phyloP scores from a whole-genome alignment of 2,113 vertebrate species.

The Nannospalax galili region DNA sequence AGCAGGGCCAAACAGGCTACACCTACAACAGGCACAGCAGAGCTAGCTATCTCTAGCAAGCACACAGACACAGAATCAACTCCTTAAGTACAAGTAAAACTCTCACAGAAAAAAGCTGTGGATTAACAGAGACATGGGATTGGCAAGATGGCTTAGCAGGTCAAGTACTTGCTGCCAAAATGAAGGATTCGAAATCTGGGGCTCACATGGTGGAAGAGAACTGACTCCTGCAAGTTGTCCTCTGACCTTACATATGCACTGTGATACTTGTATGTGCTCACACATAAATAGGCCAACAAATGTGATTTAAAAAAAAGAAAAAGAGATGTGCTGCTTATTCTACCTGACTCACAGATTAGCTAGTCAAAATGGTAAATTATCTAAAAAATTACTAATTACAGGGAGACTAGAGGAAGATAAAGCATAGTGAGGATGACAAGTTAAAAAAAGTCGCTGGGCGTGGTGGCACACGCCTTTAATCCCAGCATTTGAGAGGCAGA shows the following conservation, averaged over 20 bases:
- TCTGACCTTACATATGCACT: neutral
- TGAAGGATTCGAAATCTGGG: neutral
- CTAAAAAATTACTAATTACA: neutral
- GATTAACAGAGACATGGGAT: neutral
- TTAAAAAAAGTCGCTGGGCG: too few relatives aligned
- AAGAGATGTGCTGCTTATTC: fast-evolving
- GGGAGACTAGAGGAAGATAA: neutral
- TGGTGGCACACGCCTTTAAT: too few relatives aligned
- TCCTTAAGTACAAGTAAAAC: neutral
- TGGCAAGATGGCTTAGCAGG: neutral
- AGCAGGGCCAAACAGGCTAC: too few relatives aligned
- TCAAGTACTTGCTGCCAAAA: neutral
- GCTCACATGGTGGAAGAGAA: neutral
- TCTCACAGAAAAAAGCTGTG: neutral
- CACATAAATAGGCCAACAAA: neutral
- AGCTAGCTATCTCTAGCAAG: too few relatives aligned
- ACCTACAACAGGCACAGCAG: fast-evolving
- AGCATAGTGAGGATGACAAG: neutral
- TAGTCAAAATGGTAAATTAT: fast-evolving
- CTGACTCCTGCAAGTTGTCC: neutral
- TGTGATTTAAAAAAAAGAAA: too few relatives aligned
- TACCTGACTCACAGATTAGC: fast-evolving
- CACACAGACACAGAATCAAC: neutral
- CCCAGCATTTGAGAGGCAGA: too few relatives aligned
- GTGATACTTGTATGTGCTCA: neutral